Base-by-base conservation (phyloP, 2,888 invertebrate species). In the Frankliniella intonsa region DNA sequence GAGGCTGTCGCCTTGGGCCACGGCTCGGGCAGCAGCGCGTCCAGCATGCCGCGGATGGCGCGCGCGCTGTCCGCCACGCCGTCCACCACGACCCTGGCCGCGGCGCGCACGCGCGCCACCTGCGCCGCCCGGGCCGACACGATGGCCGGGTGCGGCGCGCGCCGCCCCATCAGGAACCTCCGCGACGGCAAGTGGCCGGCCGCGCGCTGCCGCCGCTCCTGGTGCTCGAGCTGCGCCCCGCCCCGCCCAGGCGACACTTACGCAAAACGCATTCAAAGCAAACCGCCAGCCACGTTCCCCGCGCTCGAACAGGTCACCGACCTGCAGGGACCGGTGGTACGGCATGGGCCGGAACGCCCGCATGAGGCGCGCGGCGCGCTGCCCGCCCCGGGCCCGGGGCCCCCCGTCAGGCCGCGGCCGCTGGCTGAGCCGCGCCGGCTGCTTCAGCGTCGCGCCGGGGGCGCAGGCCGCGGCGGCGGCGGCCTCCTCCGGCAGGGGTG, bases 281-380 rank as follows among this genome's bases (percentile, higher is more conserved):
- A 38, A 5, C 38, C 5, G 38, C 5, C 3, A 38, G 38, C 38
- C 38, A 5, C 38, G 38, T 38, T 17, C 9, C 55, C 9, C 55
- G 55, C 9, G 3, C 14, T 55, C 3, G 69, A n/a, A 22, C 22
- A 25, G 69, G 69, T 76, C 69, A 76, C 69, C 25, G 69, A 76
- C 69, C 69, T 76, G 69, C 22, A 76, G 22, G 69, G 22, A 25
- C 69, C 69, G 22, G 69, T 25, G 69, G 69, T 76, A 76, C 22
- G 69, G 69, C 69, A 76, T n/a, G 69, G 69, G 69, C 69, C 69
- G 22, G 69, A 10, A 22, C 25, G 69, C 69, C 69, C 69, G 69
- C 69, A 76, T 76, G 25, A 14, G 11, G 55, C 55, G 55, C 55
- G 14, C 14, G 38, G 17, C n/a, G 62, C 62, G 62, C 7, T 17